Evolutionary conservation across 2,113 vertebrate genomes (phyloP), one percentile per base, ranked within the genome.

Genomic region (Petromus typicus): DNA sequence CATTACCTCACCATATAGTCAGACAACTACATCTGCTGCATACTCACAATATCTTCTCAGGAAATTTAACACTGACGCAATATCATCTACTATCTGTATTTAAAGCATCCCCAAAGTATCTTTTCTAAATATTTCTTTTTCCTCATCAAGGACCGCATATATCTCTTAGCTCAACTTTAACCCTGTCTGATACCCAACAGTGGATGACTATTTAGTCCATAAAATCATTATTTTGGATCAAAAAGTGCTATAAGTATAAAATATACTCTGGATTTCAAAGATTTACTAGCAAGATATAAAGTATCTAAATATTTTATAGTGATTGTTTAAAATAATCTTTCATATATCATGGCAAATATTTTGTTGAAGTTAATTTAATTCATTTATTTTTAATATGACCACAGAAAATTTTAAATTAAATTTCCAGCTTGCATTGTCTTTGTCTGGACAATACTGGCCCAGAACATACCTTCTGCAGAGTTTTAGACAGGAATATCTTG

Each of bases 241-340:
- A 95, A 5, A 86, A 91, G 4, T 40, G 32, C n/a, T 91, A 0
- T 48, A 73, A 57, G 56, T 40, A 30, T 27, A 73, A 51, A 43
- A 57, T 64, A 34, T 13, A 86, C 20, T 48, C 5, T 86, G 20
- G 69, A 67, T 83, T 91, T 83, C 82, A 76, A 61, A 75, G 22
- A 54, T 66, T 71, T 86, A 66, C 54, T 86, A 75, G 8, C 57
- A 90, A 85, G 20, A 81, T 43, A 37, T 40, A 85, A 16, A 23
- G 20, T 57, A 48, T 3, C 12, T 75, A 66, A 89, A 45, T 86
- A 67, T 48, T 12, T 63, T 54, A 56, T 17, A 23, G 9, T 61
- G 67, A 32, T 23, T 63, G 27, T 59, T 90, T 61, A 90, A n/a
- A 78, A 69, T 76, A 66, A 75, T 54, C 80, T 93, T 83, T 83